Evolutionary conservation across 2,888 invertebrate genomes (phyloP).

Genomic region (Nemoura dubitans): DNA sequence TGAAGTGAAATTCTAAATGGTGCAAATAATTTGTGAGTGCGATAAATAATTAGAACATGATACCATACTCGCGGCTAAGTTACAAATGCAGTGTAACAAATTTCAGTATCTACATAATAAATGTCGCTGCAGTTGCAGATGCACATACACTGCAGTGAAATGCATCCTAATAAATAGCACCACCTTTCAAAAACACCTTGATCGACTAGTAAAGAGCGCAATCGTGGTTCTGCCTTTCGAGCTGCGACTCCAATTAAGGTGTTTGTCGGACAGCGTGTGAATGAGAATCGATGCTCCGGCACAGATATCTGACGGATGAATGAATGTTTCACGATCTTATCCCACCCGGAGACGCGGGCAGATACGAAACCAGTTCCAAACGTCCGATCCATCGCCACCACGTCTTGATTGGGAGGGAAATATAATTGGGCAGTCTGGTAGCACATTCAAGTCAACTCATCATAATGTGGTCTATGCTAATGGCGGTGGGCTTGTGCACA

Average conservation of each 20-base stretch:
- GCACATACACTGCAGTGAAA: background rate
- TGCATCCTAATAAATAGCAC: background rate
- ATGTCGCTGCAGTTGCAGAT: background rate
- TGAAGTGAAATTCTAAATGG: background rate
- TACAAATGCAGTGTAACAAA: background rate
- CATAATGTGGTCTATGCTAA: background rate
- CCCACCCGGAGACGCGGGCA: background rate
- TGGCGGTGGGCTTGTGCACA: background rate
- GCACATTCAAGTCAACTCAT: slow-evolving; percentile 7
- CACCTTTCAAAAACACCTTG: background rate
- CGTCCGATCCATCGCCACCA: slow-evolving; percentile 5
- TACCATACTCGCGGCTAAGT: background rate
- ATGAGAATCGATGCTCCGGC: background rate
- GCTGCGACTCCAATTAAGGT: slow-evolving; percentile 13
- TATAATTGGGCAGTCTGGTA: background rate
- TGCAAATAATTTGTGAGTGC: background rate
- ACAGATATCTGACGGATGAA: slow-evolving; percentile 2
- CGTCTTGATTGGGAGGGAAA: background rate
- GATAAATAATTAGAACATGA: background rate
- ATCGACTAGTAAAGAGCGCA: background rate
- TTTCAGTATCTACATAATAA: background rate
- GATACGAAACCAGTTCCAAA: slow-evolving; percentile 4
- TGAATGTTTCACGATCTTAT: background rate
- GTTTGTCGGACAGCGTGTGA: slow-evolving; percentile 23
- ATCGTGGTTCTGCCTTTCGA: background rate